Base-by-base conservation (phyloP, 2,888 invertebrate species). In the Lasioglossum villosulum region DNA sequence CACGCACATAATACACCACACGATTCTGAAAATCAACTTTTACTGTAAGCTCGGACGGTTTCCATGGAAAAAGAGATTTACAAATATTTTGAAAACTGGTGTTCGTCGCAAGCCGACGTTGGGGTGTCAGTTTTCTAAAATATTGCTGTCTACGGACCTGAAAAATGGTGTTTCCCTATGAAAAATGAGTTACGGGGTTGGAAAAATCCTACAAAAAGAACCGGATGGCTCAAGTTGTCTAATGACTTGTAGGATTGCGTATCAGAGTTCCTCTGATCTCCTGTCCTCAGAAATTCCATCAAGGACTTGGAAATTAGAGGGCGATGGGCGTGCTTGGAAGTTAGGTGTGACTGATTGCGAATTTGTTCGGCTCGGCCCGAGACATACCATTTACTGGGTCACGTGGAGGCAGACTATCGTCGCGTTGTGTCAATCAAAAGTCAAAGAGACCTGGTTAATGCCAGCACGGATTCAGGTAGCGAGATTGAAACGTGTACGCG, bases 321-420 rank as follows among this genome's bases (percentile, higher is more conserved):
- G 30, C 19, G 42, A 42, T 5, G 42, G 56, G 12, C 5, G 42
- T n/a, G 23, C 5, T 14, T 6, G 6, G 16, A 39, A 70, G 71
- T 81, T 56, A 73, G 23, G 39, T 56, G 73, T 48, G 56, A 73
- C 76, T 68, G 39, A 83, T 78, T 70, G 52, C 52, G 30, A 70
- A 78, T 82, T 84, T 52, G 37, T 74, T 76, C 42, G 42, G 34
- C 27, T 45, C 59, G 5, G 12, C 16, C 8, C 27, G 14, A 16
- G 0, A 5, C 68, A 56, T 63, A 4, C 8, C 63, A 63, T 30
- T 63, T 30, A 63, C 63, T 5, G 30, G 6, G 30, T 16, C 16
- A 14, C 63, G 27, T 34, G 8, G 30, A 34, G 66, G 34, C 6
- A 19, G 30, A 66, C n/a, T 27, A 66, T 34, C 34, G 34, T 66